Conservation (phyloP, 2,888 invertebrate species). For the Idaea biselata region DNA sequence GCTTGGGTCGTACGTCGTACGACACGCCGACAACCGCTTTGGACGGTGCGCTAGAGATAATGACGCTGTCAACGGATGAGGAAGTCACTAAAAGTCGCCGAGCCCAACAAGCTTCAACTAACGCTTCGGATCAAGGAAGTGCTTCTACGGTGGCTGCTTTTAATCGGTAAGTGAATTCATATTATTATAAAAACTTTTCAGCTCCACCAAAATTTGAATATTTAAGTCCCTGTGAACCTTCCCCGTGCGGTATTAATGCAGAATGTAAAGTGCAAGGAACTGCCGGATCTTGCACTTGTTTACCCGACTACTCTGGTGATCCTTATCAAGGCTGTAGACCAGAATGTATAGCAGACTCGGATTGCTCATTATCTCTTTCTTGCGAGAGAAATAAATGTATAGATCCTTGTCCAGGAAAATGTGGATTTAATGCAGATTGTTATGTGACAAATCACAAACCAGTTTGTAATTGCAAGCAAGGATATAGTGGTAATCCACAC, state of each 20-base stretch:
- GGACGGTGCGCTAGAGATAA: slow-evolving; percentile 70
- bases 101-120: slow-evolving; percentile 78
- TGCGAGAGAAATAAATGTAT: slow-evolving; percentile 84
- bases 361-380: slow-evolving; percentile 82
- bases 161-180: slow-evolving; percentile 67
- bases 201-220: slow-evolving; percentile 67
- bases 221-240: slow-evolving; percentile 82
- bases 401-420: slow-evolving; percentile 85
- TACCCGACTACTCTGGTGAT: slow-evolving; percentile 86
- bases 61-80: slow-evolving; percentile 66
- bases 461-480: slow-evolving; percentile 81
- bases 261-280: slow-evolving; percentile 86
- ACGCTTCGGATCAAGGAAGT: slow-evolving; percentile 77
- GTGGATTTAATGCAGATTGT: slow-evolving; percentile 85
- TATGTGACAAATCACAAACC: slow-evolving; percentile 84
- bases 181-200: slow-evolving; percentile 63
- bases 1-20: slow-evolving; percentile 69
- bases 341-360: slow-evolving; percentile 83
- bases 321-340: slow-evolving; percentile 88
- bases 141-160: slow-evolving; percentile 71
- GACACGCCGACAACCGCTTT: slow-evolving; percentile 59
- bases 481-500: slow-evolving; percentile 85
- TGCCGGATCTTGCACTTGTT: slow-evolving; percentile 87
- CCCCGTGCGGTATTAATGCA: slow-evolving; percentile 87
- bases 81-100: slow-evolving; percentile 74